Evolutionary conservation across 2,888 invertebrate species (phyloP).

Genomic region (Chironomus tentans): DNA sequence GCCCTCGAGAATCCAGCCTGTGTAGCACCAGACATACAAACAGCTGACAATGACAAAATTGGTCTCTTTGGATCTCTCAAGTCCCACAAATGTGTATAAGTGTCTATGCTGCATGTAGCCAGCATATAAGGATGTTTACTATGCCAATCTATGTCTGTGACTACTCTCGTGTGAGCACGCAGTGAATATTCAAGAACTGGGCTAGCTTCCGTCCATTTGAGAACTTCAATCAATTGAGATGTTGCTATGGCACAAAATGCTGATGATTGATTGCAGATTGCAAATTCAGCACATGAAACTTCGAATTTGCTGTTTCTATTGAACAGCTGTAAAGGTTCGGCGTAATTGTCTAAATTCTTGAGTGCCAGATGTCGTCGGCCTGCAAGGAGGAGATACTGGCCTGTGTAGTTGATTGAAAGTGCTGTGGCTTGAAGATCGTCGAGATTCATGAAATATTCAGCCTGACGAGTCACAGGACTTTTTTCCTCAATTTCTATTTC

Average conservation of each 20-base stretch:
- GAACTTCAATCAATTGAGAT: slow-evolving; percentile 74
- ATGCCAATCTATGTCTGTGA: slow-evolving; percentile 91
- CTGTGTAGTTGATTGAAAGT: slow-evolving; percentile 83
- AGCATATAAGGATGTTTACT: slow-evolving; percentile 57
- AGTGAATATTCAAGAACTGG: slow-evolving; percentile 63
- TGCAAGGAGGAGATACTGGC: slow-evolving; percentile 75
- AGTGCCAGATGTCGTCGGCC: slow-evolving; percentile 67
- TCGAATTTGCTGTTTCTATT: slow-evolving; percentile 87
- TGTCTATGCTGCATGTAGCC: slow-evolving; percentile 88
- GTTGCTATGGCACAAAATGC: slow-evolving; percentile 84
- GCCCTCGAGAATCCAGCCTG: slow-evolving; percentile 88
- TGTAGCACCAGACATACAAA: slow-evolving; percentile 79
- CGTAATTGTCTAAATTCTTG: slow-evolving; percentile 56
- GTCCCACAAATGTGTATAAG: slow-evolving; percentile 91
- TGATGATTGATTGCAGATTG: slow-evolving; percentile 65
- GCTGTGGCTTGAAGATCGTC: slow-evolving; percentile 78
- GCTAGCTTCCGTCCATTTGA: slow-evolving; percentile 66
- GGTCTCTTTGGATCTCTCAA: slow-evolving; percentile 77
- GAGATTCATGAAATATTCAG: not conserved
- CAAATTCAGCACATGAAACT: slow-evolving; percentile 88
- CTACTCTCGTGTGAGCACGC: slow-evolving; percentile 73
- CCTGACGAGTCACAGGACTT: not conserved
- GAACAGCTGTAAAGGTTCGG: slow-evolving; percentile 57
- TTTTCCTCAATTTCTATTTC: not conserved
- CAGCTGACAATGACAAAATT: slow-evolving; percentile 73